Conservation (phyloP, 2,113 vertebrate genomes). For the Hydrochoerus hydrochaeris region DNA sequence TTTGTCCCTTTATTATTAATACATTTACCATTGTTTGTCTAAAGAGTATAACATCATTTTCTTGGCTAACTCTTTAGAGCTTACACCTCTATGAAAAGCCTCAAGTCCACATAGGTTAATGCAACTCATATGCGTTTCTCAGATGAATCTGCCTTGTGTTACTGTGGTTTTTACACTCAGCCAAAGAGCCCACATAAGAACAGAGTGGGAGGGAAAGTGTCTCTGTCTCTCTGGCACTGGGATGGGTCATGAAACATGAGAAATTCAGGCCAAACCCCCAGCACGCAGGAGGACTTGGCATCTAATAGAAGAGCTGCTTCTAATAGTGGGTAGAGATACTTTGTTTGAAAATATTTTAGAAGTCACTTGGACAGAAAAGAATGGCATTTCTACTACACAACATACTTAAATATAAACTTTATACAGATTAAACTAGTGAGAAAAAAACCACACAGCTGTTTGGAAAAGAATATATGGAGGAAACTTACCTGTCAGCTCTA, state of each 20-base stretch:
- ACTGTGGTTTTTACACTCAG: not conserved
- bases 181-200: not conserved
- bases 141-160: too few species aligned
- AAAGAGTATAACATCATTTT: not conserved
- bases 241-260: not conserved
- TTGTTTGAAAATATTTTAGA: not conserved
- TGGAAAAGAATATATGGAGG: not conserved
- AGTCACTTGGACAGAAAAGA: not conserved
- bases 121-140: not conserved
- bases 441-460: not conserved
- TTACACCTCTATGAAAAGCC: not conserved
- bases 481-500: too few species aligned
- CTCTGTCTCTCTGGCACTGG: not conserved
- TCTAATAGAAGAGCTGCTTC: fast-evolving
- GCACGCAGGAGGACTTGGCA: fast-evolving
- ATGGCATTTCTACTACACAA: not conserved
- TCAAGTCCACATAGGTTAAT: not conserved
- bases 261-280: not conserved
- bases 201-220: too few species aligned
- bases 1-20: not conserved
- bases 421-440: not conserved
- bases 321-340: too few species aligned
- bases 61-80: not conserved
- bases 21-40: not conserved
- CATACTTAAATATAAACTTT: not conserved